These are phyloP conservation scores for Enchytraeus crypticus DNA, from an alignment of 2,888 invertebrate genomes.

Conservation along the genomic window DNA sequence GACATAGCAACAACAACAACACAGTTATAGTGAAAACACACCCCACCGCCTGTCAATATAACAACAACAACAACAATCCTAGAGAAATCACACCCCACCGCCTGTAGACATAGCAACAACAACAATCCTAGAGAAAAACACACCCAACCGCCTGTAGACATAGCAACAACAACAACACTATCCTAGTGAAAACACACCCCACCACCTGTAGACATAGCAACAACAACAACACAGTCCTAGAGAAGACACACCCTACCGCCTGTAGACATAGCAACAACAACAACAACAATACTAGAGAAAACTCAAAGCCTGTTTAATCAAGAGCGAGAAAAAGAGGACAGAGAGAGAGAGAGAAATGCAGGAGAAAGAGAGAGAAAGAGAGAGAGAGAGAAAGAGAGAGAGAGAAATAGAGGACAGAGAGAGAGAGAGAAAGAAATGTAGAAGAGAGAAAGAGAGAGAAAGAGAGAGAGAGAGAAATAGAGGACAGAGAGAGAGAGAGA, in stretches of 20 bases:
- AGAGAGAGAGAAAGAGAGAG: no score
- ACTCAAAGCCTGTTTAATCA: constrained; percentile 78
- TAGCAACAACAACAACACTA: background rate
- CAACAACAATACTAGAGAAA: constrained; percentile 74
- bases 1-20: constrained; percentile 62
- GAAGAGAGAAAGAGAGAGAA: no score
- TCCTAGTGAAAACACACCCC: background rate
- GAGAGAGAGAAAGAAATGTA: no score
- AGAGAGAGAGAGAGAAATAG: no score
- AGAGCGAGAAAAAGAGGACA: no score
- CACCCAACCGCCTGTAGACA: constrained; percentile 71
- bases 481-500: no score
- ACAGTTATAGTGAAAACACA: constrained; percentile 84
- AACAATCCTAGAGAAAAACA: constrained; percentile 71
- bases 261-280: constrained; percentile 65
- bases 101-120: constrained; percentile 67
- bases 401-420: no score
- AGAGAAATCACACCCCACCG: constrained; percentile 55
- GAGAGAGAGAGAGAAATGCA: no score
- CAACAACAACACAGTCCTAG: constrained; percentile 66
- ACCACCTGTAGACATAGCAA: constrained; percentile 74
- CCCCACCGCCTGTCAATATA: constrained; percentile 64
- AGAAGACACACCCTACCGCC: constrained; percentile 91
- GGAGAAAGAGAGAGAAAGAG: no score
- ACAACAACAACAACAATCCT: background rate